Conservation (phyloP, 2,113 vertebrate species). For the Drymodes brunneopygia region DNA sequence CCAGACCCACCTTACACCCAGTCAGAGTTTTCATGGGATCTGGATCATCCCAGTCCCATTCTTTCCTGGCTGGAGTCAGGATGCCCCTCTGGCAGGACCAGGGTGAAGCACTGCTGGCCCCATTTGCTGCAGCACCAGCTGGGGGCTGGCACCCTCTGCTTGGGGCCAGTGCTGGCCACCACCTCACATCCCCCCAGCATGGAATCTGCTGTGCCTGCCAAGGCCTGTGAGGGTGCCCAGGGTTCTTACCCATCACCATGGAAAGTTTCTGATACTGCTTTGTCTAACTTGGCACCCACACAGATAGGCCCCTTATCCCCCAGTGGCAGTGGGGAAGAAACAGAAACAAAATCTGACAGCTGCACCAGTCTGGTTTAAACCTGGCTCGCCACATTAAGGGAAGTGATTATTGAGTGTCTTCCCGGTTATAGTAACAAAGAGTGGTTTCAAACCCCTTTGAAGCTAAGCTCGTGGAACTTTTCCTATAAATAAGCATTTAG, state of each 20-base stretch:
- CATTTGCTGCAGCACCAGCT: neutral
- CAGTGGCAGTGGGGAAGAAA: neutral
- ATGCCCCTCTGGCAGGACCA: neutral
- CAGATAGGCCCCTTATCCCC: neutral
- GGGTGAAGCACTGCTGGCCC: neutral
- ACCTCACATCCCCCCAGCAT: neutral
- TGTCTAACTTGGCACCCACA: neutral
- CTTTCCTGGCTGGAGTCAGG: neutral
- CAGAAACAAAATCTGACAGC: neutral
- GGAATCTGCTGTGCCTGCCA: rapidly evolving
- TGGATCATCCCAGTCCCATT: rapidly evolving
- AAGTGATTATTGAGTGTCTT: neutral
- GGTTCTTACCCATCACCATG: rapidly evolving
- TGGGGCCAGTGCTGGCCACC: neutral
- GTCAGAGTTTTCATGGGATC: neutral
- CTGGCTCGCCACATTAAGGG: neutral
- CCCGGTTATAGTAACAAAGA: neutral
- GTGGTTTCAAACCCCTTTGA: neutral
- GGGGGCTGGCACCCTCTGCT: neutral
- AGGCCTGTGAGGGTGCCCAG: neutral
- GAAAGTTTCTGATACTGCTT: neutral
- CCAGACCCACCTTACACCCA: neutral
- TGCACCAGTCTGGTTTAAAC: neutral
- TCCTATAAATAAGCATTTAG: neutral
- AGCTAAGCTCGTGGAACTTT: neutral